A percentile compares a stretch with the other conserved stretches of the same genome.
Evolutionary conservation across 2,113 vertebrate species (phyloP).

Genomic region (Probosciger aterrimus): DNA sequence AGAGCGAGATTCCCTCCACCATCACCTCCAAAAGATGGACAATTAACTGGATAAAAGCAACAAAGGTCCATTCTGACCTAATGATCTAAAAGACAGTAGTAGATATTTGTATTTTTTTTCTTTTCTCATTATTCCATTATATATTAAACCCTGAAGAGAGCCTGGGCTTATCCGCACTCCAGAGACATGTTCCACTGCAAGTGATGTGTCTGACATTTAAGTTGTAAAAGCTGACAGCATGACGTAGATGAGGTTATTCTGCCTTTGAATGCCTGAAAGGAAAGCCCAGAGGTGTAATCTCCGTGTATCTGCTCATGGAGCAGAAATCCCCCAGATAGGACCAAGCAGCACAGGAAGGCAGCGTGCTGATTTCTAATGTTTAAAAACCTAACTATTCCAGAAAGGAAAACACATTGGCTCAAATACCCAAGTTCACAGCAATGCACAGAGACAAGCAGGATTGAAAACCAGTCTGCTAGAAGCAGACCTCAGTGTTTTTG

Average conservation of each 20-base stretch:
- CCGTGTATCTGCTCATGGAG: rapidly evolving
- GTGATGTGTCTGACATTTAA: not conserved
- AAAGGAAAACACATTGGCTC: not conserved
- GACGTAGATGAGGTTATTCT: not conserved
- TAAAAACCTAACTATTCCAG: not conserved
- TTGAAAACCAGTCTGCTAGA: not conserved
- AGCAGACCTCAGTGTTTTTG: not conserved
- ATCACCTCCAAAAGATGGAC: not conserved
- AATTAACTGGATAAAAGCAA: not conserved
- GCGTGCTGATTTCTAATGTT: not conserved
- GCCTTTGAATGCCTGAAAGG: rapidly evolving
- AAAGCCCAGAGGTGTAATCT: not conserved
- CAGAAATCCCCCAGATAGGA: not conserved
- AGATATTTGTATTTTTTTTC: not conserved
- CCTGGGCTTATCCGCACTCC: not conserved
- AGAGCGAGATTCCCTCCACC: not conserved
- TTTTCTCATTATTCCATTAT: not conserved
- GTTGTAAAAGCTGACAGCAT: not conserved
- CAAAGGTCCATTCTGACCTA: not conserved
- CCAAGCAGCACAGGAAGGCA: rapidly evolving
- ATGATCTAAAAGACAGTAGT: not conserved
- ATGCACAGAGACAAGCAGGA: rapidly evolving
- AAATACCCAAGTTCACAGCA: not conserved
- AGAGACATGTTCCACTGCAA: not conserved
- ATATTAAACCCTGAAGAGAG: not conserved